phyloP scores from a whole-genome alignment of 2,113 vertebrate species.

The Gnathonemus echidnorhynchus region DNA sequence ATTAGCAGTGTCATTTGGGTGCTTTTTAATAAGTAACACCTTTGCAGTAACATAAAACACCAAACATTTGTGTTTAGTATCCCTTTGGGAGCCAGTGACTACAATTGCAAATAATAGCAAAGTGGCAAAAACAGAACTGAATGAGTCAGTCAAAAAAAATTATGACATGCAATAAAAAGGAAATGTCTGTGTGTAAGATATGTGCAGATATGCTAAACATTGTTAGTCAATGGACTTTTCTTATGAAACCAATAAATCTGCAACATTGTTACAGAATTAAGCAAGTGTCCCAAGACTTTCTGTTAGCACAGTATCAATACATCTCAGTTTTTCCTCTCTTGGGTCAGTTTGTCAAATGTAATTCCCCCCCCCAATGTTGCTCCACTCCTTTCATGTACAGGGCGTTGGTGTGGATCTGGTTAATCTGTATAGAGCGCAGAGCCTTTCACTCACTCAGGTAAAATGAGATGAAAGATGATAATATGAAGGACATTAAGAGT shows the following conservation, averaged over 20 bases:
- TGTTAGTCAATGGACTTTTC: neutral
- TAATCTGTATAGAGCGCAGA: neutral
- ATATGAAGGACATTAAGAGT: neutral
- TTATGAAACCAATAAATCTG: neutral
- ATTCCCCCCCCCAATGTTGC: neutral
- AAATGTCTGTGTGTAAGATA: neutral
- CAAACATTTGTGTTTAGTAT: neutral
- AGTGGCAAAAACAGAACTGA: too few relatives aligned
- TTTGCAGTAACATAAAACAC: neutral
- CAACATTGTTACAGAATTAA: neutral
- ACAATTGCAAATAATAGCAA: too few relatives aligned
- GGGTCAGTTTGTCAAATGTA: neutral
- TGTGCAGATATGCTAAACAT: neutral
- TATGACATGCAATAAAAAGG: neutral
- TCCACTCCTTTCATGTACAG: neutral
- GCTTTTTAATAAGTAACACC: neutral
- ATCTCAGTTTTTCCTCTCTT: neutral
- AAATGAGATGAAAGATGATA: conserved; percentile 8
- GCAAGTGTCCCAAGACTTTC: neutral
- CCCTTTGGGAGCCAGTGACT: neutral
- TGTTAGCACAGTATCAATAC: neutral
- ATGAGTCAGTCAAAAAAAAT: too few relatives aligned
- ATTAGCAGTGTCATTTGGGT: neutral
- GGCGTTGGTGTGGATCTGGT: neutral
- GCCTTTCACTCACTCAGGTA: neutral